phyloP scores from a whole-genome alignment of 2,113 vertebrate species.

The Atractosteus spatula region DNA sequence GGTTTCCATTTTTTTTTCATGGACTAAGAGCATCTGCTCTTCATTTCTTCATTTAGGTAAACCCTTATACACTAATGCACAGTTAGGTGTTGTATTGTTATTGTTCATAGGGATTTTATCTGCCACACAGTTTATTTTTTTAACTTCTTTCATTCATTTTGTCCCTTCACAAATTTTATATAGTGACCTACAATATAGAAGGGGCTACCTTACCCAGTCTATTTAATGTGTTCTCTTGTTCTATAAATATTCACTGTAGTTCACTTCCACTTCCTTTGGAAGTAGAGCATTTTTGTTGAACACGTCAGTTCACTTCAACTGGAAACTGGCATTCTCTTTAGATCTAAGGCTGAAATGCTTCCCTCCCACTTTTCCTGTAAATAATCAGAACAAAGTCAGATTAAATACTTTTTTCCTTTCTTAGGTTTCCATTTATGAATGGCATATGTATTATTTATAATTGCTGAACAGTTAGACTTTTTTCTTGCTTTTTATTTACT shows the following conservation, averaged over 20 bases:
- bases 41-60: too few relatives aligned
- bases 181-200: too few relatives aligned
- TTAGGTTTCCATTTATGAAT: conserved; percentile 21
- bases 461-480: conserved; percentile 11
- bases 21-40: too few relatives aligned
- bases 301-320: conserved; percentile 27
- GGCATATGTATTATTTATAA: conserved; percentile 31
- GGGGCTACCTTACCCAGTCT: too few relatives aligned
- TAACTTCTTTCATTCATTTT: too few relatives aligned
- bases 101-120: not conserved
- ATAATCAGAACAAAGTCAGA: not conserved
- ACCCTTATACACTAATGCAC: too few relatives aligned
- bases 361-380: not conserved
- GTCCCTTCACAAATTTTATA: too few relatives aligned
- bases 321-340: conserved; percentile 7
- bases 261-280: conserved; percentile 33
- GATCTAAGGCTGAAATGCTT: not conserved
- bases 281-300: conserved; percentile 42
- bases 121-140: too few relatives aligned
- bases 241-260: conserved; percentile 32
- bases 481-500: conserved; percentile 41
- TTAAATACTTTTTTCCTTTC: not conserved
- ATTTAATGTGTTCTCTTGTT: conserved; percentile 33
- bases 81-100: not conserved
- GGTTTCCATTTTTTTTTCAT: too few relatives aligned